A percentile compares a stretch with the other conserved stretches of the same genome.
These are phyloP conservation scores for Ditylenchus dipsaci DNA, from an alignment of 1,140 invertebrate species.

Conservation along the genomic window DNA sequence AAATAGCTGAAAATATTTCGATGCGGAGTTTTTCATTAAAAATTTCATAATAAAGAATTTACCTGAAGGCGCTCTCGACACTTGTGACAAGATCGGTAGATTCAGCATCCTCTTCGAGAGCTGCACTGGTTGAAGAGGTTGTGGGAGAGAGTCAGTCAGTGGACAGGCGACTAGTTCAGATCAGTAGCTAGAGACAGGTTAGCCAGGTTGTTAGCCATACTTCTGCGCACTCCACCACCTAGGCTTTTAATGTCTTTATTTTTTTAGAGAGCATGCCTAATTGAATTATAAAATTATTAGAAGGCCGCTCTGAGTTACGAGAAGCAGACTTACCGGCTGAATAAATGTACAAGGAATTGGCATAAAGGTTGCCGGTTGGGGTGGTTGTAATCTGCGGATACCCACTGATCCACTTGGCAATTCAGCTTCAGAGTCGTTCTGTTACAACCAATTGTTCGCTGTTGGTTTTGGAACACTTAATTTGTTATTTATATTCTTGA, in stretches of 20 bases:
- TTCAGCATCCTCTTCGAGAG: constrained; percentile 12
- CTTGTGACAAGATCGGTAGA: constrained; percentile 17
- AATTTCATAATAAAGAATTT: too few species aligned
- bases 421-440: too few species aligned
- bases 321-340: not conserved
- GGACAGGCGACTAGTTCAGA: not conserved
- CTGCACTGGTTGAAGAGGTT: not conserved
- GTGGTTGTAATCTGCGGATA: not conserved
- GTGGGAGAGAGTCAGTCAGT: too few species aligned
- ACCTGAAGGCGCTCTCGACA: constrained; percentile 2
- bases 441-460: too few species aligned
- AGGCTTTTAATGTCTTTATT: not conserved
- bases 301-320: too few species aligned
- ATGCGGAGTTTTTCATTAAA: too few species aligned
- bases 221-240: not conserved
- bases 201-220: not conserved
- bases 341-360: constrained; percentile 4
- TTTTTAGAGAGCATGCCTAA: not conserved
- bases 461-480: too few species aligned
- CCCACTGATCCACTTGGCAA: too few species aligned
- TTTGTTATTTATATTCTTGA: too few species aligned
- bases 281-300: not conserved
- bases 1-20: too few species aligned
- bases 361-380: not conserved
- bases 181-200: not conserved